phyloP scores from a whole-genome alignment of 2,113 vertebrate species.

The Ceyx melanurus region DNA sequence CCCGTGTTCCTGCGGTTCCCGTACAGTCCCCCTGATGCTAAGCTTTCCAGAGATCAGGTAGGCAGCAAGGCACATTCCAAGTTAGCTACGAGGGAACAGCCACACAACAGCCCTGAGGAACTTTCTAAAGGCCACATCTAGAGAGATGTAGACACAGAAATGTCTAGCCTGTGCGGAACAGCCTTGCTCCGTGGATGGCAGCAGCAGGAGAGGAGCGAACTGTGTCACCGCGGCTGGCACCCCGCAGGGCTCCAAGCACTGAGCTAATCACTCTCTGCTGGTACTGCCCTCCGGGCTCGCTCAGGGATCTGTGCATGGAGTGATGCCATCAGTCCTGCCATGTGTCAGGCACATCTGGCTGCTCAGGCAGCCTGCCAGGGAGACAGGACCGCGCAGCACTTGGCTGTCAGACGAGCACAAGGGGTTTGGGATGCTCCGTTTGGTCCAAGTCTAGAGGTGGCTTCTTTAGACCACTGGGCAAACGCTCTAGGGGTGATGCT shows the following conservation, averaged over 20 bases:
- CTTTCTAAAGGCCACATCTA: background rate
- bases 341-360: slow-evolving; percentile 16
- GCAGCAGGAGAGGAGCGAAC: background rate
- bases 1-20: background rate
- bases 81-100: accelerated
- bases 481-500: background rate
- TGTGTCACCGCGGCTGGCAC: background rate
- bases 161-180: background rate
- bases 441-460: background rate
- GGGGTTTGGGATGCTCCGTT: background rate
- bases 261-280: background rate
- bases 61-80: background rate
- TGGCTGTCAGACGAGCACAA: background rate
- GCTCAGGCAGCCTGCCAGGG: background rate
- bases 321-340: background rate
- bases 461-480: background rate
- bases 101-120: background rate
- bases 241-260: background rate
- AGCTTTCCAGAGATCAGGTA: background rate
- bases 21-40: accelerated
- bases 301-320: background rate
- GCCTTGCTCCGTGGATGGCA: background rate
- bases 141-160: background rate
- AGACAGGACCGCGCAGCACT: background rate
- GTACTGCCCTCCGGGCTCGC: background rate